Evolutionary conservation across 2,113 vertebrate species (phyloP).

Genomic region (Cricetomys ansorgei): DNA sequence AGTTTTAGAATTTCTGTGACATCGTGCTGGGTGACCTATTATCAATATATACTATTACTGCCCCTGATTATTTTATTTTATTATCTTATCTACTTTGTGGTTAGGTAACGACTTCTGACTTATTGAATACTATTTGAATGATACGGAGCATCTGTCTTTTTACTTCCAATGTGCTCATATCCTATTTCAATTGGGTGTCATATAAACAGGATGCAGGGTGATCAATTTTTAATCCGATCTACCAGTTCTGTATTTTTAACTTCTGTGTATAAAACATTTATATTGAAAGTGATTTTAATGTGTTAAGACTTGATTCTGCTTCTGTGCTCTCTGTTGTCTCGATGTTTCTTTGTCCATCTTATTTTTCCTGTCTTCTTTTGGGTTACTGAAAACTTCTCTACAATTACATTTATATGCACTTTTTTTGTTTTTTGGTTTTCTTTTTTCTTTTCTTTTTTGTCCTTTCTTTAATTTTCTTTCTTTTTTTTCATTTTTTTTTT

Average conservation of each 20-base stretch:
- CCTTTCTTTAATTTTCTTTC: too few species aligned
- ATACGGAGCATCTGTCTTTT: not conserved
- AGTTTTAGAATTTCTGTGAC: not conserved
- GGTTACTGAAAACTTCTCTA: not conserved
- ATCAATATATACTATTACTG: not conserved
- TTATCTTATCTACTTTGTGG: not conserved
- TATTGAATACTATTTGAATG: not conserved
- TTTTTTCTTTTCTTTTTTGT: too few species aligned
- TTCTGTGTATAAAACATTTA: slow-evolving; percentile 2
- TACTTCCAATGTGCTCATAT: not conserved
- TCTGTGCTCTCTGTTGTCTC: not conserved
- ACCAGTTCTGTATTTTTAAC: not conserved
- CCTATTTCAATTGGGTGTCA: slow-evolving; percentile 1
- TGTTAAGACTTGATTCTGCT: not conserved
- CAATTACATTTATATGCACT: not conserved
- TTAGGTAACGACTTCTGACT: not conserved
- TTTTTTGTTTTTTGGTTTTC: too few species aligned
- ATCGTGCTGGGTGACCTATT: not conserved
- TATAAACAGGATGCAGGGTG: not conserved
- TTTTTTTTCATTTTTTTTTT: too few species aligned
- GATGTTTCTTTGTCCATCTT: not conserved
- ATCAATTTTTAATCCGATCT: not conserved
- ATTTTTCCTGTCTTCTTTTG: slow-evolving; percentile 17
- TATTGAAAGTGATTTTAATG: not conserved
- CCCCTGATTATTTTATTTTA: not conserved